These are phyloP conservation scores for Pogonomyrmex californicus DNA, from an alignment of 1,140 invertebrate genomes.

Conservation along the genomic window DNA sequence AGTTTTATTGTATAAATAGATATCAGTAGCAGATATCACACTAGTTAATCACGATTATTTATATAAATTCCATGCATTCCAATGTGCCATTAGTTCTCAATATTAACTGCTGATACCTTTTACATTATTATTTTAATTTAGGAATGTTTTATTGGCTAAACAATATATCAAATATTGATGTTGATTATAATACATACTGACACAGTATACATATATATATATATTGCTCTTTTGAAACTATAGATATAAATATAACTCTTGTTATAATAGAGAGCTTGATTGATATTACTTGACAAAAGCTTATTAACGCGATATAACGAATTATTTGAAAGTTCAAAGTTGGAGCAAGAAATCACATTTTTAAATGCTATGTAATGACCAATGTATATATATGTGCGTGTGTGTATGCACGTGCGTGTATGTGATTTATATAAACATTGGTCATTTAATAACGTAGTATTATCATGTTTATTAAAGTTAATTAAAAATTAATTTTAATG, in stretches of 20 bases:
- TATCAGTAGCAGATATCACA: neutral
- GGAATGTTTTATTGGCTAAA: neutral
- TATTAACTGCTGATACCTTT: conserved; percentile 26
- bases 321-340: conserved; percentile 20
- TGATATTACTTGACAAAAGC: conserved; percentile 20
- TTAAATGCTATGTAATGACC: conserved; percentile 4
- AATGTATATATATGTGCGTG: conserved; percentile 33
- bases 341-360: conserved; percentile 17
- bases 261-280: conserved; percentile 50
- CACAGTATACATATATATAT: conserved; percentile 22
- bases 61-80: conserved; percentile 43
- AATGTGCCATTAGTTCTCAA: conserved; percentile 21
- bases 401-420: conserved; percentile 1
- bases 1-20: conserved; percentile 36
- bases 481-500: conserved; percentile 1
- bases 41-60: conserved; percentile 20
- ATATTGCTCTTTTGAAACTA: conserved; percentile 25
- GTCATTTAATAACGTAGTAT: conserved; percentile 20
- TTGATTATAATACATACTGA: conserved; percentile 17
- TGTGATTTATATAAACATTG: conserved; percentile 36
- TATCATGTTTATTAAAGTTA: conserved; percentile 1
- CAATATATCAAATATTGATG: conserved; percentile 34
- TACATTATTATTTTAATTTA: conserved; percentile 13
- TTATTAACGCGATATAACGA: conserved; percentile 34
- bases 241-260: conserved; percentile 56